Evolutionary conservation across 2,113 vertebrate genomes (phyloP).

Genomic region (Athene cunicularia): DNA sequence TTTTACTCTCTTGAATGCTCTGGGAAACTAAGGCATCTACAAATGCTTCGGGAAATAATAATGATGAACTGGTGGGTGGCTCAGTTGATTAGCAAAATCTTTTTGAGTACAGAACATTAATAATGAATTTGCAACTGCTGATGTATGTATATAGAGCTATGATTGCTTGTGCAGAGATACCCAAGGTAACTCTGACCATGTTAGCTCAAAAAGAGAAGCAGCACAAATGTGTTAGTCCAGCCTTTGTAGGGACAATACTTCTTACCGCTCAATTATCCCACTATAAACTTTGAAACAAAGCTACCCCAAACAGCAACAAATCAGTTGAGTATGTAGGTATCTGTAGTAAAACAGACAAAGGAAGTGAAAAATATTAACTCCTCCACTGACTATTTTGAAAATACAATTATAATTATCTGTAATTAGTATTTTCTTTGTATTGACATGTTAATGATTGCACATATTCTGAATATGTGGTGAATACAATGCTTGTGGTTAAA

Average conservation of each 20-base stretch:
- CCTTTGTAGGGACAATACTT: neutral
- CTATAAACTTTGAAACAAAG: neutral
- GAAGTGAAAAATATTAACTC: neutral
- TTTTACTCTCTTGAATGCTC: neutral
- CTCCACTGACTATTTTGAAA: neutral
- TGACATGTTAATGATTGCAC: neutral
- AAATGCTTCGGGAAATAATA: constrained; percentile 3
- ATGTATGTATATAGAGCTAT: neutral
- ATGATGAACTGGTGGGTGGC: neutral
- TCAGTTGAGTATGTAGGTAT: neutral
- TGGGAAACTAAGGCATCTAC: neutral
- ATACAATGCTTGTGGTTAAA: rapidly evolving
- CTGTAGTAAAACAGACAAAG: neutral
- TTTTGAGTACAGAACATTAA: neutral
- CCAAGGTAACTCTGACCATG: neutral
- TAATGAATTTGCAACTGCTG: neutral
- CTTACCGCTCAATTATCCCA: neutral
- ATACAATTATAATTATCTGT: neutral
- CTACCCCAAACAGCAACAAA: neutral
- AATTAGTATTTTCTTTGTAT: neutral
- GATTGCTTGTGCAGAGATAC: neutral
- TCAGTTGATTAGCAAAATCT: constrained; percentile 2
- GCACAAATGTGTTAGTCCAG: neutral
- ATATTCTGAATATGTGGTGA: neutral
- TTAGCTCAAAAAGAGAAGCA: neutral